Conservation (phyloP, 1,140 invertebrate genomes). For the Carposina sasakii region DNA sequence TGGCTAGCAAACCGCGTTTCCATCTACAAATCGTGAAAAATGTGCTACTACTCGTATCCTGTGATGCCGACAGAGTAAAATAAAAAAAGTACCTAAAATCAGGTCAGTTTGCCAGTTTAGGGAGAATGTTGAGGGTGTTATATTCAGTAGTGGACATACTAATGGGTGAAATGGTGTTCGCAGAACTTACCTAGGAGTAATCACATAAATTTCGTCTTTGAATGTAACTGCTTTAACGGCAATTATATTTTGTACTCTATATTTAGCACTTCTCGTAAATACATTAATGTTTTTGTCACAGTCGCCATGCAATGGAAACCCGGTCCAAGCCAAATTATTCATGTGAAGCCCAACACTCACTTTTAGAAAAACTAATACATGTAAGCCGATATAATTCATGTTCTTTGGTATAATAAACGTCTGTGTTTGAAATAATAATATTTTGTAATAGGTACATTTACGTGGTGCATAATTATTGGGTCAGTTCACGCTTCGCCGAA, state of each 20-base stretch:
- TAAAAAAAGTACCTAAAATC: slow-evolving; percentile 5
- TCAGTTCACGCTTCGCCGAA: too few species aligned
- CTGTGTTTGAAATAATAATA: too few species aligned
- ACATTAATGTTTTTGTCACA: slow-evolving; percentile 34
- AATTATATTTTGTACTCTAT: slow-evolving; percentile 44
- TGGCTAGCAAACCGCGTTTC: slow-evolving; percentile 35
- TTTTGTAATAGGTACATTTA: too few species aligned
- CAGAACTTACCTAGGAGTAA: slow-evolving; percentile 39
- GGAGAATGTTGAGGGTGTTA: neutral
- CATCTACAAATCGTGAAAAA: slow-evolving; percentile 31
- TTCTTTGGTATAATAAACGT: too few species aligned
- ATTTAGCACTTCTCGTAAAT: slow-evolving; percentile 27
- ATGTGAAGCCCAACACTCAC: slow-evolving; percentile 19
- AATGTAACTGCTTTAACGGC: slow-evolving; percentile 39
- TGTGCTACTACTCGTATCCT: too few species aligned
- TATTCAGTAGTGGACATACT: neutral
- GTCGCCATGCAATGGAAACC: slow-evolving; percentile 34
- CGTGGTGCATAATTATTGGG: too few species aligned
- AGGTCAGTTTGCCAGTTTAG: too few species aligned
- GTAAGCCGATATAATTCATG: slow-evolving; percentile 34
- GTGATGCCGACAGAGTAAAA: neutral
- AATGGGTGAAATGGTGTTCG: neutral
- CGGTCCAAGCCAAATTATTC: slow-evolving; percentile 42
- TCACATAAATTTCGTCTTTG: slow-evolving; percentile 39
- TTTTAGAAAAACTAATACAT: too few species aligned